These are phyloP conservation scores for Asteroscopus sphinx DNA, from an alignment of 2,888 invertebrate genomes.

Conservation along the genomic window DNA sequence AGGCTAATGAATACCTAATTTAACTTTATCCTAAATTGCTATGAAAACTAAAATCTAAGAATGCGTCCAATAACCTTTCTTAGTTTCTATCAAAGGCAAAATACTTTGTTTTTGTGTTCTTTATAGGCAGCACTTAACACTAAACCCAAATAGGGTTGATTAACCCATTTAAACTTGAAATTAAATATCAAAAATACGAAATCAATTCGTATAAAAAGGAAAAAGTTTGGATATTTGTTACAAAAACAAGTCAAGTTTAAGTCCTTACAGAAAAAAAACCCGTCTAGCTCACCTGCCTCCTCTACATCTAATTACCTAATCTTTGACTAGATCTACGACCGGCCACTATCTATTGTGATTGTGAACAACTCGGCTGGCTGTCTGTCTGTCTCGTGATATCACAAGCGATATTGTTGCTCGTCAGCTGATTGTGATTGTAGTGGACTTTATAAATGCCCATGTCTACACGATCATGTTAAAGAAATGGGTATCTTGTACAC, in stretches of 20 bases:
- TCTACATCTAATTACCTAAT: slow-evolving; percentile 16
- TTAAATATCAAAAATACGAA: no score
- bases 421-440: slow-evolving; percentile 37
- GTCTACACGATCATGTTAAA: not conserved
- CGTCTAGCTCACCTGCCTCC: not conserved
- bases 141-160: no score
- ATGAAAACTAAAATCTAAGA: no score
- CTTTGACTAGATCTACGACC: slow-evolving; percentile 36
- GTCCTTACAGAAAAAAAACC: not conserved
- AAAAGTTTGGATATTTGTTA: no score
- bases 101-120: no score
- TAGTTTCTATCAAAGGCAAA: no score
- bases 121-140: no score
- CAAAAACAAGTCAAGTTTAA: not conserved
- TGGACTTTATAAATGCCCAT: slow-evolving; percentile 12
- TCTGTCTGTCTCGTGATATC: slow-evolving; percentile 36
- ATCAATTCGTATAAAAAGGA: no score
- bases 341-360: slow-evolving; percentile 57
- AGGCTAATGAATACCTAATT: no score
- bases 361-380: slow-evolving; percentile 49
- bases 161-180: no score
- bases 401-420: slow-evolving; percentile 28
- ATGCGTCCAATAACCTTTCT: no score
- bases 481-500: not conserved
- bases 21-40: no score